These are phyloP conservation scores for Caenorhabditis imperialis DNA, from an alignment of 2,888 invertebrate species.

Conservation along the genomic window DNA sequence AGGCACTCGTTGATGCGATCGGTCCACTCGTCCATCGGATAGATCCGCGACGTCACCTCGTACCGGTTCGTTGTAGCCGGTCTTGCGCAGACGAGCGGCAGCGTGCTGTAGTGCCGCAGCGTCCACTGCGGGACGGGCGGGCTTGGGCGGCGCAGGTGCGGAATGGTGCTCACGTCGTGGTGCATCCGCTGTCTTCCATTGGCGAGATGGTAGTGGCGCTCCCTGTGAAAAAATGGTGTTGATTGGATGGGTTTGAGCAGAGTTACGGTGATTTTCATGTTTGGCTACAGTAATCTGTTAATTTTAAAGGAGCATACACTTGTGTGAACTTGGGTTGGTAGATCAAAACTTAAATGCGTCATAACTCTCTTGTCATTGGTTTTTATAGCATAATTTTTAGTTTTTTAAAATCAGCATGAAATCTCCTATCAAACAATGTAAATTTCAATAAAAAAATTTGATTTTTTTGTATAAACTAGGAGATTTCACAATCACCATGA, in stretches of 20 bases:
- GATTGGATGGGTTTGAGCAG: too few relatives aligned
- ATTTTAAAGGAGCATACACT: too few relatives aligned
- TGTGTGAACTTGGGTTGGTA: too few relatives aligned
- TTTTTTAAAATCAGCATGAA: too few relatives aligned
- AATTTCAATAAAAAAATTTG: too few relatives aligned
- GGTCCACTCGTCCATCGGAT: constrained; percentile 71
- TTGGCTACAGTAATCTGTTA: too few relatives aligned
- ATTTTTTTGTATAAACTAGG: too few relatives aligned
- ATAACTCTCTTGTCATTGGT: background rate
- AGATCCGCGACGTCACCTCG: constrained; percentile 64
- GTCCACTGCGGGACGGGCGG: constrained; percentile 76
- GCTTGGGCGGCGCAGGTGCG: constrained; percentile 67
- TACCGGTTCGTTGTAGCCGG: constrained; percentile 75
- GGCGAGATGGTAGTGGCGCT: constrained; percentile 74
- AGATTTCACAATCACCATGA: too few relatives aligned
- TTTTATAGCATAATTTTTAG: background rate
- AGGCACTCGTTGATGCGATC: constrained; percentile 75
- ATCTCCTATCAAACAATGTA: constrained; percentile 4
- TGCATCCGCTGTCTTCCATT: constrained; percentile 77
- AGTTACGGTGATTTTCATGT: too few relatives aligned
- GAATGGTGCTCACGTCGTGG: constrained; percentile 72
- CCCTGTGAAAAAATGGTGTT: too few relatives aligned
- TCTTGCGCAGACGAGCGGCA: constrained; percentile 77
- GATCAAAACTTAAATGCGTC: background rate
- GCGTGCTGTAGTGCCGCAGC: constrained; percentile 76